These are phyloP conservation scores for Ditula angustiorana DNA, from an alignment of 2,888 invertebrate species.

Conservation along the genomic window DNA sequence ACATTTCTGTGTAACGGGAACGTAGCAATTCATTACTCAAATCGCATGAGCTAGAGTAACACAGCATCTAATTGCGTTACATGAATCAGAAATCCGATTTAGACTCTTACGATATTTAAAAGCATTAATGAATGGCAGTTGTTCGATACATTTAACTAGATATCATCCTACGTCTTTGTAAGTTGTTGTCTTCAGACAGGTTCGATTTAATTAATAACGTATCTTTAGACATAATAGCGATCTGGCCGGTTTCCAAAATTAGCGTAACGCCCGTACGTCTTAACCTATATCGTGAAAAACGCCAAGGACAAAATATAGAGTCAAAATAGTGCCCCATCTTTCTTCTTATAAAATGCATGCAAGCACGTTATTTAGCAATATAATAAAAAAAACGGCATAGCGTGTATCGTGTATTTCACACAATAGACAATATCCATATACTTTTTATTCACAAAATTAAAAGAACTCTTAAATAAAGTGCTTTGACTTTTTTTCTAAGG, in stretches of 20 bases:
- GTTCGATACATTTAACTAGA: conserved; percentile 4
- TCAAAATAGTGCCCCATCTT: neutral
- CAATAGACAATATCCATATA: too few relatives aligned
- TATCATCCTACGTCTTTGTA: conserved; percentile 1
- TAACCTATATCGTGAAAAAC: conserved; percentile 67
- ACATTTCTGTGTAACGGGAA: conserved; percentile 5
- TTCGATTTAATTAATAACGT: conserved; percentile 68
- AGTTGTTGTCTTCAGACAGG: conserved; percentile 47
- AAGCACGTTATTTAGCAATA: neutral
- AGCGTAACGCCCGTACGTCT: conserved; percentile 58
- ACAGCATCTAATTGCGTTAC: conserved; percentile 58
- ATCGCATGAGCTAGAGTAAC: conserved; percentile 50
- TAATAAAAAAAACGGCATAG: too few relatives aligned
- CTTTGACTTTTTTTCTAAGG: too few relatives aligned
- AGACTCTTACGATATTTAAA: conserved; percentile 38
- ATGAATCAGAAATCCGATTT: conserved; percentile 68
- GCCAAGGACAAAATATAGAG: conserved; percentile 48
- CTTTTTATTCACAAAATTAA: too few relatives aligned
- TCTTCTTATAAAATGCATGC: conserved; percentile 4
- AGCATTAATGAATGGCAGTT: conserved; percentile 28
- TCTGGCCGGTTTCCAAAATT: conserved; percentile 68
- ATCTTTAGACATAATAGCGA: conserved; percentile 61
- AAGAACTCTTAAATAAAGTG: too few relatives aligned
- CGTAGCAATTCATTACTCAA: conserved; percentile 13
- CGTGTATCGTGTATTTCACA: too few relatives aligned